Conservation (phyloP, 2,797 vertebrate species). For the Acrocephalus scirpaceus region DNA sequence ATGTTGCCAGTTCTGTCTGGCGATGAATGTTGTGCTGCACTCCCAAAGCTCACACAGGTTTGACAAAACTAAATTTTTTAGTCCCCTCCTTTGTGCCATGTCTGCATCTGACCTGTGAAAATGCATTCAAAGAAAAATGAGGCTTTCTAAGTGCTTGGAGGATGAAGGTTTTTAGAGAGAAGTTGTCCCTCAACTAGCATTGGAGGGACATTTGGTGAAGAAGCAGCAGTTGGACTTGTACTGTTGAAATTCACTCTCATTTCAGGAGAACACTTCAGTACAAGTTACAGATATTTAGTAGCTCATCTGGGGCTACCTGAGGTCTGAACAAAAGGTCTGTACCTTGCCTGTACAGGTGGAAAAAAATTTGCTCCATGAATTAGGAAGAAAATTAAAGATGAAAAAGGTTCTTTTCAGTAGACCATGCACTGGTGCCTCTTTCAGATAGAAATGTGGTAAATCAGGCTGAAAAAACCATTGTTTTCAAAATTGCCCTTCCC, state of each 20-base stretch:
- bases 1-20: not conserved
- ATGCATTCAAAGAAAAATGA: not conserved
- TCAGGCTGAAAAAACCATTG: not conserved
- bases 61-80: not conserved
- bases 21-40: not conserved
- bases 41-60: not conserved
- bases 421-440: not conserved
- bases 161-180: not conserved
- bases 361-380: not conserved
- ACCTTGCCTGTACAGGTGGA: not conserved
- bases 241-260: not conserved
- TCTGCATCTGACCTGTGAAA: not conserved
- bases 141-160: not conserved
- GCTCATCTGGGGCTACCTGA: not conserved
- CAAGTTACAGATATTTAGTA: not conserved
- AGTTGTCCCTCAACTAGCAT: not conserved
- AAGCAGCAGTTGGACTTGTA: not conserved
- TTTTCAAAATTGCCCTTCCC: not conserved
- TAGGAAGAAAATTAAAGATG: not conserved
- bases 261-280: not conserved
- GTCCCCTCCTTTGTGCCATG: not conserved
- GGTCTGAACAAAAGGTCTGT: not conserved
- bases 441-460: not conserved
- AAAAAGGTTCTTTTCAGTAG: not conserved
- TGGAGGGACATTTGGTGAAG: not conserved